A percentile compares a stretch with the other conserved stretches of the same genome.
phyloP scores from a whole-genome alignment of 2,113 vertebrate species.

The Calidris pygmaea region DNA sequence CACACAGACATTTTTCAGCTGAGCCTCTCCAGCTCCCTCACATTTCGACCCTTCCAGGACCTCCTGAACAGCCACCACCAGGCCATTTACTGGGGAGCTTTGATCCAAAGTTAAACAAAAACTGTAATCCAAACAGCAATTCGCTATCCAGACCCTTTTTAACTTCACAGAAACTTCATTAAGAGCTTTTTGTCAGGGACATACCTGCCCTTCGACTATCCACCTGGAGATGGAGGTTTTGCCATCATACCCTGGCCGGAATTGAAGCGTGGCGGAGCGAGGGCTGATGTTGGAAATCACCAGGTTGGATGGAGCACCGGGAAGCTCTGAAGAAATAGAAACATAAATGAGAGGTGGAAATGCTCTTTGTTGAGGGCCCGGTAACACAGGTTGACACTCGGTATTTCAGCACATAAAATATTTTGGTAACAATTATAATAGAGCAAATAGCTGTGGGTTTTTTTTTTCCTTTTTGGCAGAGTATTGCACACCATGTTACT shows the following conservation, averaged over 20 bases:
- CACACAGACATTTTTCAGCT: neutral
- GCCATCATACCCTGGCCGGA: constrained; percentile 87
- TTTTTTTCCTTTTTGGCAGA: neutral
- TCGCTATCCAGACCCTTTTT: neutral
- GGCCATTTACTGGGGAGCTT: neutral
- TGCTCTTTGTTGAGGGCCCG: rapidly evolving
- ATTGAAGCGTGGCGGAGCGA: constrained; percentile 85
- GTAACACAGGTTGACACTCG: neutral
- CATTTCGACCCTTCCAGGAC: neutral
- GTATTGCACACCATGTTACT: neutral
- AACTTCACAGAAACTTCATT: neutral
- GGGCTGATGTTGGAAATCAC: constrained; percentile 95
- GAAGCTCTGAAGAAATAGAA: constrained; percentile 78
- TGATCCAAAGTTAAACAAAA: neutral
- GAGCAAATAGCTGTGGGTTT: neutral
- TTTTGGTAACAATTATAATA: neutral
- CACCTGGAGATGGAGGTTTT: constrained; percentile 88
- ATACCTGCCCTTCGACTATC: constrained; percentile 89
- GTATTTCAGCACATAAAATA: neutral
- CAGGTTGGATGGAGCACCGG: constrained; percentile 87
- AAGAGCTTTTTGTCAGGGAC: neutral
- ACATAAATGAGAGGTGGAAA: neutral
- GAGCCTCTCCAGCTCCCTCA: neutral
- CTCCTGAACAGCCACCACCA: neutral
- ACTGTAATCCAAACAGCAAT: neutral